phyloP scores from a whole-genome alignment of 2,113 vertebrate species.

The Archocentrus centrarchus region DNA sequence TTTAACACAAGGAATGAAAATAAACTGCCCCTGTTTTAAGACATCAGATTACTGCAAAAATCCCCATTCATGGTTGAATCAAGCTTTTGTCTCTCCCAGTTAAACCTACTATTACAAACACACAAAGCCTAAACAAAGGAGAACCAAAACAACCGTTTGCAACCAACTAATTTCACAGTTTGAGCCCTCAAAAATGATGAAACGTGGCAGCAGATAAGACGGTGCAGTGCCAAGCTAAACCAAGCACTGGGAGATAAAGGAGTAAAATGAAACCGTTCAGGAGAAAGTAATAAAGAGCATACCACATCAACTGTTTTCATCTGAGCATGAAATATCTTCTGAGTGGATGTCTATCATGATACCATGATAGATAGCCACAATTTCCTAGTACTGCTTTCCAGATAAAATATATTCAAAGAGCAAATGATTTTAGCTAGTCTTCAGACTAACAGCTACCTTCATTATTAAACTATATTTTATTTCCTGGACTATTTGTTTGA shows the following conservation, averaged over 20 bases:
- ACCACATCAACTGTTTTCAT: slow-evolving; percentile 13
- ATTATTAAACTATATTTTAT: neutral
- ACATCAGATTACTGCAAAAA: slow-evolving; percentile 60
- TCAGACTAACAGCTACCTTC: neutral
- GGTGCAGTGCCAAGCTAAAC: slow-evolving; percentile 23
- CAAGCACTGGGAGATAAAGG: slow-evolving; percentile 56
- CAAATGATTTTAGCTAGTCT: neutral
- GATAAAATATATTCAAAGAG: neutral
- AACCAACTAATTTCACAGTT: slow-evolving; percentile 24
- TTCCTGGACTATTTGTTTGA: neutral
- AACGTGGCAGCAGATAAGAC: slow-evolving; percentile 51
- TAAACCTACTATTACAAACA: slow-evolving; percentile 40
- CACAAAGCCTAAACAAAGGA: slow-evolving; percentile 22
- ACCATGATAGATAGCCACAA: neutral
- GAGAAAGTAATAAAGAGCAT: slow-evolving; percentile 18
- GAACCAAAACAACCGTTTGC: neutral
- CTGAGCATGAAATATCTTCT: neutral
- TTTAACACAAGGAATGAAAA: slow-evolving; percentile 68
- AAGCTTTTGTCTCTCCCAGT: slow-evolving; percentile 46
- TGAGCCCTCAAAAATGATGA: slow-evolving; percentile 29
- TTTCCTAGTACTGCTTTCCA: neutral
- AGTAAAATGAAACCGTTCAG: slow-evolving; percentile 54
- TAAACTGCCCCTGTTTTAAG: slow-evolving; percentile 71
- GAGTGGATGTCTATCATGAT: neutral
- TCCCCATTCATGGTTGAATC: slow-evolving; percentile 49